Conservation (phyloP, 2,113 vertebrate species). For the Rattus norvegicus region GRCr8 NC_086033.1:82337001-82337500, state of each 20-base stretch:
- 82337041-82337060: slow-evolving; percentile 1
- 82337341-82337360: neutral
- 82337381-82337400: neutral
- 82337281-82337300: neutral
- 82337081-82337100: neutral
- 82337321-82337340: neutral
- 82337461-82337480: neutral
- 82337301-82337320: neutral
- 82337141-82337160: neutral
- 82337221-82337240: neutral
- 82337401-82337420: neutral
- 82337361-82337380: neutral
- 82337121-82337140: neutral
- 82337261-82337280: neutral
- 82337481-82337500: neutral
- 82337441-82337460: neutral
- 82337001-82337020: slow-evolving; percentile 14
- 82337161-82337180: too few relatives aligned
- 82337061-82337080: neutral
- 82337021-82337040: slow-evolving; percentile 29
- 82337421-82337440: neutral
- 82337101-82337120: neutral
- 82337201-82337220: neutral
- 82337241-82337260: neutral
- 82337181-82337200: neutral